Base-by-base conservation (phyloP, 2,888 invertebrate species). In the Furcula furcula region DNA sequence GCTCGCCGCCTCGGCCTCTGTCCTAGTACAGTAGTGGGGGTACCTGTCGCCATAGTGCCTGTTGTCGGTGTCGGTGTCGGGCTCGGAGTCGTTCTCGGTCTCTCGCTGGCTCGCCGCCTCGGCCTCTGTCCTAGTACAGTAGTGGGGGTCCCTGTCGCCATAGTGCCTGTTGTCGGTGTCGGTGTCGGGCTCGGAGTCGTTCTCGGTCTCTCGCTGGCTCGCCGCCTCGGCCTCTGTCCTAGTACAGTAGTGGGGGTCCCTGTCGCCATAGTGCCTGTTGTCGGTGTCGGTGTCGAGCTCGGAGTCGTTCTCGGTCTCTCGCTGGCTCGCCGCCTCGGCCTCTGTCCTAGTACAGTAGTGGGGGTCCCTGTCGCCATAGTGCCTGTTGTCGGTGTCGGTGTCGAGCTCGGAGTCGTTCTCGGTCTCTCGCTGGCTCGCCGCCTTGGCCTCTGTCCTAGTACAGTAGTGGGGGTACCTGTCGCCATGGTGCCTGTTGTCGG, bases 171-270 rank as follows among this genome's bases (percentile, higher is more conserved):
- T 16, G 16, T 4, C 16, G 6, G 6, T 6, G 4, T 6, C 4
- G 16, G 16, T 4, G 16, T 16, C 6, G 16, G 4, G 16, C 16
- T 4, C 6, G 16, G 65, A 80, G 77, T 91, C 91, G 54, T 91
- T 58, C 36, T 92, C 93, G 28, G 91, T 90, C 63, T 93, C 93
- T 11, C 59, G 40, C 29, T 42, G 48, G 2, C 91, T 90, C 65
- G 94, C 94, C 51, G 94, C 91, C 67, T 84, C 86, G 22, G 93
- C 93, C 79, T 94, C 95, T 6, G 3, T 3, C 21, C 5, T 21
- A 9, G 3, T 31, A 3, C 4, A n/a, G 12, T n/a, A 4, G 1
- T 7, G 7, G 2, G 18, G 2, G 7, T 38, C 69, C 64, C 89
- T 70, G 53, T 77, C 74, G 5, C 58, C 65, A 29, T 65, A 65